phyloP scores from a whole-genome alignment of 2,888 invertebrate species.

The Acholoe squamosa region DNA sequence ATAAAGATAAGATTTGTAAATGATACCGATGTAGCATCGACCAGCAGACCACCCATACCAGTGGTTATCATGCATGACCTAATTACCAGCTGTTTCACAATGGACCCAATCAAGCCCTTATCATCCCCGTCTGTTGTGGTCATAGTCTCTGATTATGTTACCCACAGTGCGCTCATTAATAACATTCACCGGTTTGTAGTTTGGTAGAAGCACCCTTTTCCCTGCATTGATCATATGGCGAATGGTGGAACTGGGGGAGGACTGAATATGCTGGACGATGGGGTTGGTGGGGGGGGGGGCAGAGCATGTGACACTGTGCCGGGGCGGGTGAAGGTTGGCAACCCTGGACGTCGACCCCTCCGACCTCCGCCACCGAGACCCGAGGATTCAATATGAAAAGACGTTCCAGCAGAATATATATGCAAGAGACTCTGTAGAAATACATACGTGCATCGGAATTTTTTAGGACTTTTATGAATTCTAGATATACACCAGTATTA shows the following conservation, averaged over 20 bases:
- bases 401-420: no score
- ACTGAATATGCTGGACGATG: no score
- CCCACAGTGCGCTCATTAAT: not conserved
- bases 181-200: not conserved
- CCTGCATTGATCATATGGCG: not conserved
- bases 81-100: not conserved
- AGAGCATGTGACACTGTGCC: slow-evolving; percentile 11
- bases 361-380: not conserved
- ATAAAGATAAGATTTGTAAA: no score
- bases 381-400: not conserved
- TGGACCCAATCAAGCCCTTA: not conserved
- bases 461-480: no score
- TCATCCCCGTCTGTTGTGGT: not conserved
- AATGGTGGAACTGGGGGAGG: no score
- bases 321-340: not conserved
- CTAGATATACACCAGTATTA: no score
- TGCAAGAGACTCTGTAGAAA: no score
- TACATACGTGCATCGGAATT: no score
- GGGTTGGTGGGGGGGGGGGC: not conserved
- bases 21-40: no score
- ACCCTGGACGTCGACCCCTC: not conserved
- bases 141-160: not conserved
- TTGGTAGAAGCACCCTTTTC: no score
- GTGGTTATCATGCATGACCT: no score
- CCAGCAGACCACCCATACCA: no score